Evolutionary conservation across 2,888 invertebrate genomes (phyloP).

Genomic region (Serrognathus titanus): DNA sequence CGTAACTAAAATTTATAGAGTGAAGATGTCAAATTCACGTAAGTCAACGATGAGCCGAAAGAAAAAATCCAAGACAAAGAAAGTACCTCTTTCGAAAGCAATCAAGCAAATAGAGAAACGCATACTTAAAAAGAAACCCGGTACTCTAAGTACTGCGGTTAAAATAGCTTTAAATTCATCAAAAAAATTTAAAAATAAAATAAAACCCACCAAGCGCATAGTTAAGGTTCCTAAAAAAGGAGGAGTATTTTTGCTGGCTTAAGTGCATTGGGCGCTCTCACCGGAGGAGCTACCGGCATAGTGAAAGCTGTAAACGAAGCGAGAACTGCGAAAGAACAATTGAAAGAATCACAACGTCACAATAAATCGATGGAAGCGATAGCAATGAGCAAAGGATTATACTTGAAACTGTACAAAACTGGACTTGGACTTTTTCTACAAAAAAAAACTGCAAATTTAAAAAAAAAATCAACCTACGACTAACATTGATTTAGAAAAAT

Average conservation of each 20-base stretch:
- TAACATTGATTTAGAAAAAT: conserved; percentile 25
- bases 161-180: neutral
- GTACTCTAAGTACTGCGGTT: neutral
- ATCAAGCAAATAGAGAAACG: neutral
- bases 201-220: too few species aligned
- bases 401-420: conserved; percentile 2
- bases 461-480: conserved; percentile 28
- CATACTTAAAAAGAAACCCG: neutral
- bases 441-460: conserved; percentile 25
- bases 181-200: neutral
- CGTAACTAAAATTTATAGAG: neutral
- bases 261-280: conserved; percentile 25
- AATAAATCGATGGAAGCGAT: conserved; percentile 32
- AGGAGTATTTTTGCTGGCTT: conserved; percentile 32
- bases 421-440: conserved; percentile 29
- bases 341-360: too few species aligned
- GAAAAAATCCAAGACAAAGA: neutral
- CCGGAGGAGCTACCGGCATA: too few species aligned
- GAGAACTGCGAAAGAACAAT: too few species aligned
- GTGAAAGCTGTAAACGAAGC: too few species aligned
- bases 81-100: neutral
- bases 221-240: conserved; percentile 22
- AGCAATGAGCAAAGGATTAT: conserved; percentile 22
- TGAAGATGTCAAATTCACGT: neutral
- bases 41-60: neutral